Percentiles rank a stretch among this genome's conserved stretches.
Evolutionary conservation across 1,140 invertebrate genomes (phyloP).

Genomic region (Zeugodacus cucurbitae): DNA sequence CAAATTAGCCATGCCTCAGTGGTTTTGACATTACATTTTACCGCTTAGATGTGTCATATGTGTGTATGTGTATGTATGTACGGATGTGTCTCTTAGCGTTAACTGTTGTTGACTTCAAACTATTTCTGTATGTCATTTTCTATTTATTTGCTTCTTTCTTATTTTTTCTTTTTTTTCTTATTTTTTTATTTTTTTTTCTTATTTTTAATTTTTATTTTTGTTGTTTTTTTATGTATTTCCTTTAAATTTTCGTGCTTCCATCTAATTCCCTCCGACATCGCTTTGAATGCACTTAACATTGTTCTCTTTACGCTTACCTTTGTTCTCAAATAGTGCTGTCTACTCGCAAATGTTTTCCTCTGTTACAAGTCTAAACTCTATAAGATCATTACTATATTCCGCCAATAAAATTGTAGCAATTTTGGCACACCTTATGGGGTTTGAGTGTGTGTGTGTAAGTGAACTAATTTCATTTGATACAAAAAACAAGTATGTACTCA

Average conservation of each 20-base stretch:
- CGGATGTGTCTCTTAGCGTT: not conserved
- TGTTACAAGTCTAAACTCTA: too few relatives aligned
- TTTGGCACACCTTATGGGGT: not conserved
- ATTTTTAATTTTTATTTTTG: not conserved
- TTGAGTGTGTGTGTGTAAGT: not conserved
- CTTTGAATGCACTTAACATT: too few relatives aligned
- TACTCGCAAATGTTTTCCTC: too few relatives aligned
- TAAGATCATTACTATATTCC: not conserved
- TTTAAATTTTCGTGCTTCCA: not conserved
- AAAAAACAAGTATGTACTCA: not conserved
- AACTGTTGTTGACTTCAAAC: not conserved
- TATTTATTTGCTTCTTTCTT: too few relatives aligned
- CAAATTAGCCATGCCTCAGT: constrained; percentile 5
- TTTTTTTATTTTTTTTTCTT: not conserved
- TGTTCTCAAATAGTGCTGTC: not conserved
- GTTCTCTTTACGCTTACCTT: not conserved
- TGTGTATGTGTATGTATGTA: not conserved
- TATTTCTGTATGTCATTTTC: too few relatives aligned
- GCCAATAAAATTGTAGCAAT: not conserved
- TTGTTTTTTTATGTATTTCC: not conserved
- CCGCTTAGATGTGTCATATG: not conserved
- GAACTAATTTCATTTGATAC: constrained; percentile 14
- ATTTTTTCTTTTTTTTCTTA: not conserved
- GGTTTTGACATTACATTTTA: constrained; percentile 20
- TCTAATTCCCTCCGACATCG: not conserved